Evolutionary conservation across 2,888 invertebrate genomes (phyloP).

Genomic region (Cinara cedri): DNA sequence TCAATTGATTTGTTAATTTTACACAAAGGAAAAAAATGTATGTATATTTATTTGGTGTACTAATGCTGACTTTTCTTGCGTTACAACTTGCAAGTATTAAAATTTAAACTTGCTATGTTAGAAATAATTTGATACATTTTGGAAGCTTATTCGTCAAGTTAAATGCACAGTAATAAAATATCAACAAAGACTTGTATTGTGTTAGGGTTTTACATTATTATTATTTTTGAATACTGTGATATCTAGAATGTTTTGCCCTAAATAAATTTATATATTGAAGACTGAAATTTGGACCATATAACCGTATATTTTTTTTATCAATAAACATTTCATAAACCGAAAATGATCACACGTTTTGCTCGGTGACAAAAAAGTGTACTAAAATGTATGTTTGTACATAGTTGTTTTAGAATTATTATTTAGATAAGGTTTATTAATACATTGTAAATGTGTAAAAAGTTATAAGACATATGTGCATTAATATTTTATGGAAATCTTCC

Average conservation of each 20-base stretch:
- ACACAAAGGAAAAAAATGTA: neutral
- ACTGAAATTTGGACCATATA: conserved; percentile 51
- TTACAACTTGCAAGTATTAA: neutral
- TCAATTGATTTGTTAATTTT: neutral
- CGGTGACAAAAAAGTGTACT: neutral
- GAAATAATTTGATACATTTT: neutral
- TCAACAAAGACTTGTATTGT: conserved; percentile 41
- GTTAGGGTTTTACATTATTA: conserved; percentile 37
- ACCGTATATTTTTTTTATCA: conserved; percentile 38
- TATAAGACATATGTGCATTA: neutral
- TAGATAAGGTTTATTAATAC: neutral
- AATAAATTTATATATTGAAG: conserved; percentile 43
- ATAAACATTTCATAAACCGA: conserved; percentile 4
- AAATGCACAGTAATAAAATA: conserved; percentile 41
- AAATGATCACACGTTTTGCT: conserved; percentile 5
- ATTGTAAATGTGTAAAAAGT: neutral
- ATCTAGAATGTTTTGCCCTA: conserved; percentile 47
- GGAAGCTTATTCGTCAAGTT: conserved; percentile 34
- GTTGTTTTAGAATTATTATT: neutral
- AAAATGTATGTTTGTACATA: neutral
- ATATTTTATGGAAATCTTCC: too few species aligned
- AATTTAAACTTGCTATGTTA: conserved; percentile 38
- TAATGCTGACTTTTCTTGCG: neutral
- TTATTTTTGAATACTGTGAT: conserved; percentile 51
- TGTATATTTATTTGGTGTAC: neutral